Percentiles rank a stretch among this genome's conserved stretches.
Evolutionary conservation across 2,113 vertebrate species (phyloP).

Genomic region (Cinclus mexicanus): DNA sequence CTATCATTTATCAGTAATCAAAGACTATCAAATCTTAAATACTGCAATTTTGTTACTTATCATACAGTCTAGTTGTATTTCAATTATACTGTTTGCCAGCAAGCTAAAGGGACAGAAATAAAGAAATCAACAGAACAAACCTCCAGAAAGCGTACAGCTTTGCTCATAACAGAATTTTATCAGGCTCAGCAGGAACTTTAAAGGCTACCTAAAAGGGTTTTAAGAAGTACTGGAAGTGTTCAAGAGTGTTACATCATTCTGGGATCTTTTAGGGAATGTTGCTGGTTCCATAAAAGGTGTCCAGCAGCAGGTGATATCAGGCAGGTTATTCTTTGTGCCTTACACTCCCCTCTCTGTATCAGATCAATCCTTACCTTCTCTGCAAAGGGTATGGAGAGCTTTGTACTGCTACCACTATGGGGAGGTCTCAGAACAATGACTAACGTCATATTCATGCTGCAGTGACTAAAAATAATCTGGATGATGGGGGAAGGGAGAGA

Average conservation of each 20-base stretch:
- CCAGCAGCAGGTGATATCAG: neutral
- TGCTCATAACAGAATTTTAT: neutral
- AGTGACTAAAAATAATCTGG: constrained; percentile 32
- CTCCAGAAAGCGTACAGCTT: neutral
- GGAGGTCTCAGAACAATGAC: constrained; percentile 31
- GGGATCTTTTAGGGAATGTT: neutral
- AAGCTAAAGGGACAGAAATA: neutral
- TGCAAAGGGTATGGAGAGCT: neutral
- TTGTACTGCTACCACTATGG: neutral
- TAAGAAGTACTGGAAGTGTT: neutral
- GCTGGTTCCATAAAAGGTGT: neutral
- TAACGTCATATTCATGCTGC: neutral
- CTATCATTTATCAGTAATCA: neutral
- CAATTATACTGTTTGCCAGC: neutral
- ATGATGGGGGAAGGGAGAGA: neutral
- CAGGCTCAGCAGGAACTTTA: neutral
- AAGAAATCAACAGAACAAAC: neutral
- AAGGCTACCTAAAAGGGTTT: neutral
- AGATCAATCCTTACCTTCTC: neutral
- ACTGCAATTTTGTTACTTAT: neutral
- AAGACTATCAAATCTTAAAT: neutral
- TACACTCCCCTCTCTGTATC: neutral
- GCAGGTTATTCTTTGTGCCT: neutral
- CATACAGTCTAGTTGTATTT: neutral
- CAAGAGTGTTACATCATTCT: fast-evolving